These are phyloP conservation scores for Loripinus fragilis DNA, from an alignment of 2,888 invertebrate genomes.

Conservation along the genomic window DNA sequence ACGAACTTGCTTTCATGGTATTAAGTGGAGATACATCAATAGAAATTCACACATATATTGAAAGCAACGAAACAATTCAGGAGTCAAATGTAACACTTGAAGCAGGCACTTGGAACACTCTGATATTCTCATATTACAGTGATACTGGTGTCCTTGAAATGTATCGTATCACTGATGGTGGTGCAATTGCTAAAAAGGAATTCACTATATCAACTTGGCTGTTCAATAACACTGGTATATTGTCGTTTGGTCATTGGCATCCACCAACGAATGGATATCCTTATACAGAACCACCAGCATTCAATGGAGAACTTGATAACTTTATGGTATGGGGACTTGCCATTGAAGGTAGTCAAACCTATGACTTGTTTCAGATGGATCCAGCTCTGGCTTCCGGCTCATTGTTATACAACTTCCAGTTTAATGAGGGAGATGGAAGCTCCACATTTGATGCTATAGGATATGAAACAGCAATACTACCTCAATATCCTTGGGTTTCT, in stretches of 20 bases:
- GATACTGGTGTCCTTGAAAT: slow-evolving; percentile 53
- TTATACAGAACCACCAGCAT: slow-evolving; percentile 42
- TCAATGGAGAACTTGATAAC: slow-evolving; percentile 69
- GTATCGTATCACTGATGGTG: slow-evolving; percentile 63
- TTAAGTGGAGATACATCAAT: slow-evolving; percentile 46
- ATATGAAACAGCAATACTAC: slow-evolving; percentile 37
- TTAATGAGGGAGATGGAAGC: slow-evolving; percentile 69
- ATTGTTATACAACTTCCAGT: slow-evolving; percentile 56
- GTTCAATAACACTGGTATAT: slow-evolving; percentile 55
- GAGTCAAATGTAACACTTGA: slow-evolving; percentile 58
- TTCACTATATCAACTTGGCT: slow-evolving; percentile 43
- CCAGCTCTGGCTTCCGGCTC: slow-evolving; percentile 58
- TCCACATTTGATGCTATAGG: slow-evolving; percentile 44
- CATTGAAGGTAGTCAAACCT: slow-evolving; percentile 64
- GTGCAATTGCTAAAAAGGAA: slow-evolving; percentile 41
- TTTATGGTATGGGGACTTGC: slow-evolving; percentile 66
- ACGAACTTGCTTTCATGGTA: slow-evolving; percentile 52
- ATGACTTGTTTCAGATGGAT: slow-evolving; percentile 65
- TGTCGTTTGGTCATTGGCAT: slow-evolving; percentile 72
- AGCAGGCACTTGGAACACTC: slow-evolving; percentile 66
- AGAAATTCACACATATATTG: slow-evolving; percentile 47
- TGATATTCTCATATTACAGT: slow-evolving; percentile 64
- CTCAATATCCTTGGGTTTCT: slow-evolving; percentile 64
- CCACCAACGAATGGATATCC: slow-evolving; percentile 56
- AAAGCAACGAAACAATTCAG: slow-evolving; percentile 28